A percentile compares a stretch with the other conserved stretches of the same genome.
Evolutionary conservation across 2,797 vertebrate genomes (phyloP).

Genomic region (Scomberomorus guttatus): DNA sequence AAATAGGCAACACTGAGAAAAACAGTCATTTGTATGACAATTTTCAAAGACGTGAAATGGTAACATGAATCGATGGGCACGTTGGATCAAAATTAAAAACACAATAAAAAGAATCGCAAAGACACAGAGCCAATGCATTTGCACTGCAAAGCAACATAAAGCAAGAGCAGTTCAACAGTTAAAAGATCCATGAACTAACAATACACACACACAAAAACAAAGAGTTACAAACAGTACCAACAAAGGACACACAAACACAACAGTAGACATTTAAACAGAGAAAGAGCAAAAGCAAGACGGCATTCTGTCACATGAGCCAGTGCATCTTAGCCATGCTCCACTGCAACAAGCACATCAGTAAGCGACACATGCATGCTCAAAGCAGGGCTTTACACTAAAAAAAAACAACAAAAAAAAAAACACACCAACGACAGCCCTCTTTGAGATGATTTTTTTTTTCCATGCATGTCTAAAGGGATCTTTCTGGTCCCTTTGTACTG

Average conservation of each 20-base stretch:
- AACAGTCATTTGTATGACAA: constrained; percentile 45
- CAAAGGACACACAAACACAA: constrained; percentile 43
- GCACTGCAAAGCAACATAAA: constrained; percentile 36
- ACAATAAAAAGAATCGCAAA: constrained; percentile 36
- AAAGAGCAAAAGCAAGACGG: constrained; percentile 55
- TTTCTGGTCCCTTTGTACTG: constrained; percentile 61
- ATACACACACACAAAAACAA: background rate
- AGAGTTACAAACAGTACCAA: background rate
- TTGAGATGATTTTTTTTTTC: constrained; percentile 69
- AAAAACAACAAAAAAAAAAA: no score
- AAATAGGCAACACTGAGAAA: constrained; percentile 42
- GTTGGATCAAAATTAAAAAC: constrained; percentile 48
- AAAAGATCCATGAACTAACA: background rate
- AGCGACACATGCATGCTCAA: constrained; percentile 80
- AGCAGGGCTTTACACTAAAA: constrained; percentile 67
- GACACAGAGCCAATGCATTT: constrained; percentile 41
- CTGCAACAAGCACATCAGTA: constrained; percentile 44
- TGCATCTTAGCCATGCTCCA: constrained; percentile 70
- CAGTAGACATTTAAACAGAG: constrained; percentile 40
- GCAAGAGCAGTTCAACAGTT: constrained; percentile 3
- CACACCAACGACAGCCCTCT: constrained; percentile 67
- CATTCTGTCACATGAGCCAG: constrained; percentile 45
- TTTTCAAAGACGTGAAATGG: constrained; percentile 62
- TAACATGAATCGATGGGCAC: constrained; percentile 68
- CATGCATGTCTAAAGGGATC: constrained; percentile 82